Evolutionary conservation across 2,797 vertebrate species (phyloP), one percentile per base, ranked within the genome.

Genomic region (Ammospiza maritima): DNA sequence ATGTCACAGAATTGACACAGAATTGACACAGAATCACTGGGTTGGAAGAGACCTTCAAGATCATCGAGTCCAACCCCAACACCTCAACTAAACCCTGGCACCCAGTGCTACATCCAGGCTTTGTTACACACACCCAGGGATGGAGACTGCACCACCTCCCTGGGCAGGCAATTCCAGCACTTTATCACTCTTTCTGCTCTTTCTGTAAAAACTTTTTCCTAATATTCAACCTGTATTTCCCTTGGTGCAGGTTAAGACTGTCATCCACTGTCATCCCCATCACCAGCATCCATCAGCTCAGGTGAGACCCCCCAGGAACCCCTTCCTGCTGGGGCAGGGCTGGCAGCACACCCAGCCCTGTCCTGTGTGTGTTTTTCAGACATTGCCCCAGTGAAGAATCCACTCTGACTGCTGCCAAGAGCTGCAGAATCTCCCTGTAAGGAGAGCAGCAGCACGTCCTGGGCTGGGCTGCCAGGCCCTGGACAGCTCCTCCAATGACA

Each of bases 401-500:
- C 2, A 6, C 50, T 85, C 69, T 1, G 10, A 67, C 29, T 78
- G 66, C 90, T 90, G 88, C 65, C 80, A 90, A 5, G 80, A 0
- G 66, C 10, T 1, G 45, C 83, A 94, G 34, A 50, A 95, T 65
- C 22, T 72, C 90, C 90, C 94, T 93, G 70, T 66, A 84, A 88
- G 84, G 89, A 93, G 70, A 93, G 40, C 65, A 90, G 74, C 73
- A 62, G 72, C 90, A 54, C 5, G 10, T 54, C 83, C 44, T 54
- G 64, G 44, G 47, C 80, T 65, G 72, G 56, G 70, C 85, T 94
- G 88, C 76, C 90, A 77, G 91, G 66, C 42, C 62, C 65, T 72
- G 86, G 81, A 78, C 78, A 85, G 90, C 82, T 95, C 85, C 58
- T 87, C 14, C 0, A 85, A 40, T 36, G 47, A 66, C 58, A 86